Evolutionary conservation across 2,113 vertebrate species (phyloP).

Genomic region (Zosterops japonicus): DNA sequence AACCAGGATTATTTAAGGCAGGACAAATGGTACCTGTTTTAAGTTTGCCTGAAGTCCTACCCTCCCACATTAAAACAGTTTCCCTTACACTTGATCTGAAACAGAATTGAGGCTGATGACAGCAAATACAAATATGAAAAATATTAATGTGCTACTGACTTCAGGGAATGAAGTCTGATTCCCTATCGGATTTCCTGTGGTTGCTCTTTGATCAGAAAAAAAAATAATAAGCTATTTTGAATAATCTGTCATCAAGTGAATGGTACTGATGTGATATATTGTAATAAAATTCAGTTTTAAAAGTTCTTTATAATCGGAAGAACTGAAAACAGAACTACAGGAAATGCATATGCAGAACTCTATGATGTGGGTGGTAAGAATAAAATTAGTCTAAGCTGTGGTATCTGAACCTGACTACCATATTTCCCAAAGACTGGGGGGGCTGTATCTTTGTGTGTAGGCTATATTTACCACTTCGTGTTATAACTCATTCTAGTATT

Average conservation of each 20-base stretch:
- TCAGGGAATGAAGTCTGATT: background rate
- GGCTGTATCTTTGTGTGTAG: background rate
- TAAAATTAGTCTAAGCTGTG: background rate
- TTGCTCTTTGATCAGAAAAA: conserved; percentile 9
- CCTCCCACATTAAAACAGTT: background rate
- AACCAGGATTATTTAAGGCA: background rate
- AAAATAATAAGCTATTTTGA: background rate
- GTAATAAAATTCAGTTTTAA: background rate
- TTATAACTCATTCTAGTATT: background rate
- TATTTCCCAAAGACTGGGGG: background rate
- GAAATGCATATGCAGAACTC: background rate
- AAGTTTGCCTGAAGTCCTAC: background rate
- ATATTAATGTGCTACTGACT: background rate
- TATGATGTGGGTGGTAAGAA: conserved; percentile 5
- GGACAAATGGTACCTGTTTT: conserved; percentile 19
- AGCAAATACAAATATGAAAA: conserved; percentile 25
- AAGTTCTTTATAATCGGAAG: background rate
- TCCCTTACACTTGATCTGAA: conserved; percentile 13
- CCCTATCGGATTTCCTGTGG: conserved; percentile 28
- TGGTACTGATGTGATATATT: background rate
- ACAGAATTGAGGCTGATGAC: conserved; percentile 28
- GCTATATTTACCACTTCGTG: background rate
- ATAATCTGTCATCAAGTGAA: background rate
- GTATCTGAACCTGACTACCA: background rate
- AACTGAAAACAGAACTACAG: conserved; percentile 19